Base-by-base conservation (phyloP, 2,888 invertebrate genomes). In the Drosophila neotestacea region DNA sequence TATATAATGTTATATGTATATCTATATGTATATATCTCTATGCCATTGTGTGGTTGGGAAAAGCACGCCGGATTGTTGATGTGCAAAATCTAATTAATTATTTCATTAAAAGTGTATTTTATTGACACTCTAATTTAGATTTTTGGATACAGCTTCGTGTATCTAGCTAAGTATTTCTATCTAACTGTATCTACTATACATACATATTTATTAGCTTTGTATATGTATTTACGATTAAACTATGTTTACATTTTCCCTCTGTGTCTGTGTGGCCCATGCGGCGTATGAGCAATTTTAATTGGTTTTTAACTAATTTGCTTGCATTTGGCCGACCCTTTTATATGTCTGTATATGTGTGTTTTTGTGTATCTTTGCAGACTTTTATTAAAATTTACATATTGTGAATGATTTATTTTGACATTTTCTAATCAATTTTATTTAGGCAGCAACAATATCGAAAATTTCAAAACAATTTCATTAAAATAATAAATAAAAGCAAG, bases 121-220 rank as follows among this genome's bases (percentile, higher is more conserved):
- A 90, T 90, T 90, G 90, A 88, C 86, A 89, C 88, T 90, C 84
- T 88, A 89, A 88, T 90, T 89, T 89, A 59, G 78, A 85, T 85
- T 89, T 90, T 88, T 81, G 62, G 79, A 79, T 73, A 55, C 80
- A 52, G 70, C 69, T 65, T 39, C 60, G 41, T 41, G 30, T 32
- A 22, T 16, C 27, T 36, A 27, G 42, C 11, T 1, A 16, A 16
- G 16, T 41, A 22, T 30, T 9, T 28, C 51, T 38, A 39, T 36
- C 38, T 47, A 9, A 30, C 22, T 58, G 34, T 46, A 22, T 36
- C 32, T 36, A 46, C 42, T 41, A 10, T 44, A 27, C 10, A 36
- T 51, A 13, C 7, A 16, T 36, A 30, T 41, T 22, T 39, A 13
- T 50, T 10, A 11, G 36, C 22, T 16, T 39, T 41, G 7, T 4